These are phyloP conservation scores for Poeciliopsis prolifica DNA, from an alignment of 2,113 vertebrate genomes.

Conservation along the genomic window DNA sequence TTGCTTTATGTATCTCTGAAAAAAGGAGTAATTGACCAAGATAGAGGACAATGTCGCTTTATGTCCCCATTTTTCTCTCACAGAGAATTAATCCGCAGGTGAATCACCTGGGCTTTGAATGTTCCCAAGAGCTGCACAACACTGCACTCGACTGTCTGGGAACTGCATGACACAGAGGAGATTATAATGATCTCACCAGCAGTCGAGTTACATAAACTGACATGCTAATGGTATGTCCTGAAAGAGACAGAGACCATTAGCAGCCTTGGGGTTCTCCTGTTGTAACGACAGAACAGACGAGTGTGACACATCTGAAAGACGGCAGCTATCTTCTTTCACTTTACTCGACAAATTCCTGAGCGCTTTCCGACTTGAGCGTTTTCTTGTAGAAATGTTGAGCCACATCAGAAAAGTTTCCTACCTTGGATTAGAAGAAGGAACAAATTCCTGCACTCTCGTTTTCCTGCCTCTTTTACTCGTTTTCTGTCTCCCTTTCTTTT, in stretches of 20 bases:
- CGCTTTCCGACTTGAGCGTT: background rate
- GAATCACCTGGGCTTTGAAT: constrained; percentile 28
- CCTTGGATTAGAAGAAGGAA: constrained; percentile 4
- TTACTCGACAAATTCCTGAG: background rate
- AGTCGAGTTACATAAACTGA: constrained; percentile 23
- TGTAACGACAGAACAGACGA: background rate
- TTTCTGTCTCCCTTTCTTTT: constrained; percentile 9
- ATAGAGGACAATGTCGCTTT: constrained; percentile 15
- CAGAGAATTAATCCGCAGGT: constrained; percentile 26
- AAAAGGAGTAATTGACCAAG: constrained; percentile 2
- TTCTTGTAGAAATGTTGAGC: background rate
- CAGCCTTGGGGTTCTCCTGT: background rate
- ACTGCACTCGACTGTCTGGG: constrained; percentile 13
- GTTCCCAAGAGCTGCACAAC: constrained; percentile 17
- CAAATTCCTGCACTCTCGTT: background rate
- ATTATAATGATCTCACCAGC: constrained; percentile 20
- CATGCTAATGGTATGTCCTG: constrained; percentile 13
- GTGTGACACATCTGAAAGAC: background rate
- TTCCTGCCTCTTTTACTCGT: constrained; percentile 20
- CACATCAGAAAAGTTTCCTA: background rate
- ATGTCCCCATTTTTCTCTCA: constrained; percentile 14
- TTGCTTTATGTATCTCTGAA: background rate
- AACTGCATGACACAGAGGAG: background rate
- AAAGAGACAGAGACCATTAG: constrained; percentile 19
- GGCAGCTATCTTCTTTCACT: background rate